Evolutionary conservation across 53 echinoderm and acorn worm species (phyloP), one percentile per base, ranked within the genome.

Genomic region (Paracentrotus lividus): DNA sequence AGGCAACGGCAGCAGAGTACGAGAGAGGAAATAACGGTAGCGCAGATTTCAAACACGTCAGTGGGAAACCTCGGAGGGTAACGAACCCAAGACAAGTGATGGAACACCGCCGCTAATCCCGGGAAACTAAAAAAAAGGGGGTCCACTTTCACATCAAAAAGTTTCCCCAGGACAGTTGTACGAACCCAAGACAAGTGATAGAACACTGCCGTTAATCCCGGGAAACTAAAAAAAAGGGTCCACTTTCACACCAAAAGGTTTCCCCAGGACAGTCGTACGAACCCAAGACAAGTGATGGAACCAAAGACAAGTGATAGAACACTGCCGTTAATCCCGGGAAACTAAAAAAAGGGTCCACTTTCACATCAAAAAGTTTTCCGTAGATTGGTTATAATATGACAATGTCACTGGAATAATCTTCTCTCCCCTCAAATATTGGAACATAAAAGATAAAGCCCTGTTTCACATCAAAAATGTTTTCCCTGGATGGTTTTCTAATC

Each of bases 1-100:
- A 64, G 89, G 89, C 89, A 89, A 89, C 89, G 43, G 34, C 38
- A 55, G 55, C 21, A 59, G 42, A 20, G 8, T 56, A 21, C 5
- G 27, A n/a, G 89, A 44, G 64, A 89, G 89, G 89, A 89, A 89
- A 64, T 89, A 64, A 91, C 75, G 91, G n/a, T 49, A 59, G 42
- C 90, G 64, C 40, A 33, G 64, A 64, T 45, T 56, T 59, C 34
- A 59, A 58, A 61, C 61, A 89, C 90, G 90, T 89, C 90, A 56
- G 55, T 40, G 54, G 72, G 29, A 89, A 64, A 56, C 26, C 55
- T 56, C 90, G 23, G 64, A 59, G 90, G 87, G 87, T 54, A 87
- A 87, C 87, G 87, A 87, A 87, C 87, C 87, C 87, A 32, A 87
- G 87, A 87, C 57, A 87, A 55, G 45, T 81, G 47, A 81, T 81